A percentile compares a stretch with the other conserved stretches of the same genome.
Evolutionary conservation across 35 echinoderm and acorn worm genomes (phyloP).

Genomic region (Acanthaster planci): DNA sequence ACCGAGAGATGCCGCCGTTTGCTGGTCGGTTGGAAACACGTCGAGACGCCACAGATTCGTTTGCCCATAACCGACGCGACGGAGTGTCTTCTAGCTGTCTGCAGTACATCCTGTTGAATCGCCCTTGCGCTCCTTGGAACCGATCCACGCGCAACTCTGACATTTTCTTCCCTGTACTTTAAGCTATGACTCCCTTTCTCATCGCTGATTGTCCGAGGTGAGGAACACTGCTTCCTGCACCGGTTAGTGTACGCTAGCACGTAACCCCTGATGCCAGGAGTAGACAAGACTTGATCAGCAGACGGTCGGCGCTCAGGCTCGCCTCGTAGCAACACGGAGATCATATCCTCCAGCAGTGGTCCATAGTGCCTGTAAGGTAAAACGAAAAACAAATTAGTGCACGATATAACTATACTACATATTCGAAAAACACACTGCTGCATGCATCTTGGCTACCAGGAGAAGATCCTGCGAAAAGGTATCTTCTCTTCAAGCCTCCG

Average conservation of each 20-base stretch:
- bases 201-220: neutral
- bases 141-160: neutral
- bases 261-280: slow-evolving; percentile 35
- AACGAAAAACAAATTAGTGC: neutral
- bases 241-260: slow-evolving; percentile 50
- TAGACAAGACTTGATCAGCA: slow-evolving; percentile 60
- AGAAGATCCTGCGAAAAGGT: no score
- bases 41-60: neutral
- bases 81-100: neutral
- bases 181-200: neutral
- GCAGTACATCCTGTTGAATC: neutral
- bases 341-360: slow-evolving; percentile 55
- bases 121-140: neutral
- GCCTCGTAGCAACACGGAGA: slow-evolving; percentile 71
- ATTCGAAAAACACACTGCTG: no score
- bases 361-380: slow-evolving; percentile 62
- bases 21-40: no score
- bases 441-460: no score
- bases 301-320: slow-evolving; percentile 70
- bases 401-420: no score
- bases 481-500: no score
- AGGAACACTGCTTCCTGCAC: neutral
- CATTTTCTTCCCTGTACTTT: neutral
- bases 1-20: no score
- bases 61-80: neutral